Conservation (phyloP, 2,888 invertebrate species). For the Drosophila kambysellisi region DNA sequence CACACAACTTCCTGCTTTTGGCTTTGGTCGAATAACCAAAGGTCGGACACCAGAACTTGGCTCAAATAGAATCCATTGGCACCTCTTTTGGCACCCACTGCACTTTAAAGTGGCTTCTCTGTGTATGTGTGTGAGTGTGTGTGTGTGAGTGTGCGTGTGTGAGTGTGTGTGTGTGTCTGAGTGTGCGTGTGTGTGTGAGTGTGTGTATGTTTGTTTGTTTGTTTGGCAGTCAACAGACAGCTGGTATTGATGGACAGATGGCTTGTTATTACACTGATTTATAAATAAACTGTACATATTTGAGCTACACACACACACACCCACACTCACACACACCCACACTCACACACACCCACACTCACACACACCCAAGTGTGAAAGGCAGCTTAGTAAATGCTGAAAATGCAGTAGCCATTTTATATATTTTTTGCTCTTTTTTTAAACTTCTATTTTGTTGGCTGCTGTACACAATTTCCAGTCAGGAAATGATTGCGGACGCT, state of each 20-base stretch:
- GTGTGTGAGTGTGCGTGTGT: not conserved
- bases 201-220: constrained; percentile 10
- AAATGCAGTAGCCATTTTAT: constrained; percentile 2
- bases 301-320: constrained; percentile 49
- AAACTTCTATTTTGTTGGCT: not conserved
- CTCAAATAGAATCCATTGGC: constrained; percentile 24
- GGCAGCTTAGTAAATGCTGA: constrained; percentile 33
- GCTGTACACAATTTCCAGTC: constrained; percentile 51
- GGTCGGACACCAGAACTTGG: constrained; percentile 59
- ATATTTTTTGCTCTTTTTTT: not conserved
- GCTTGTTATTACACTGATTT: constrained; percentile 80
- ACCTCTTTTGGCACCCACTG: constrained; percentile 13
- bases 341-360: constrained; percentile 13
- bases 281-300: constrained; percentile 80
- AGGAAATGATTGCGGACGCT: constrained; percentile 45
- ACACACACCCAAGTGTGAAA: constrained; percentile 5
- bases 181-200: constrained; percentile 12
- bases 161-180: no score
- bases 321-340: constrained; percentile 12
- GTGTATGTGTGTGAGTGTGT: not conserved
- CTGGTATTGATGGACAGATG: constrained; percentile 59
- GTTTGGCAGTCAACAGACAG: constrained; percentile 66
- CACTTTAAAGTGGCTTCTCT: constrained; percentile 6
- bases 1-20: constrained; percentile 45
- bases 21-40: constrained; percentile 33